Base-by-base conservation (phyloP, 2,888 invertebrate genomes). In the Blomia tropicalis region DNA sequence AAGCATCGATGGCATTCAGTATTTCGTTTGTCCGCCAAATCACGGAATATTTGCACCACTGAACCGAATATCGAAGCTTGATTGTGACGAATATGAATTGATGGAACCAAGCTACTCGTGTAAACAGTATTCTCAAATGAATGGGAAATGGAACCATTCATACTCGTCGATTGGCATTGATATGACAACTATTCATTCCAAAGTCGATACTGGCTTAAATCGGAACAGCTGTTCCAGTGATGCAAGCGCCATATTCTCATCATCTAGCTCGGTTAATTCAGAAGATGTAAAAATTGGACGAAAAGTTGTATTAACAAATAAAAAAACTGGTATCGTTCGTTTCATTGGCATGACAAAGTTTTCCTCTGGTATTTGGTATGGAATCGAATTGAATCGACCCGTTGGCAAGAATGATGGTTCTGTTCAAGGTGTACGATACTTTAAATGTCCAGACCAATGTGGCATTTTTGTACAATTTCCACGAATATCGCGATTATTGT, bases 351-450 rank as follows among this genome's bases (percentile, higher is more conserved):
- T 73, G 62, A 74, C 76, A 17, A 70, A 73, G 64, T 76, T 76
- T 71, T 74, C 76, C 51, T 71, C 75, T 66, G 76, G 76, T 43
- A 68, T 68, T 14, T 76, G 76, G 75, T 75, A 73, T 70, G 78
- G 78, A n/a, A 72, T 78, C 51, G 77, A 77, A 66, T 69, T 78
- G 51, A 73, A 74, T 61, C 73, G 73, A 47, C 70, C 73, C 2
- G 72, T 73, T 58, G 78, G 78, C 2, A 75, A 73, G 67, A 75
- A 78, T 69, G 75, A 77, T 69, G 77, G 77, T 27, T 70, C 73
- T 11, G 75, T 76, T 27, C 70, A 76, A 62, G 75, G 75, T 71
- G 70, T 73, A 60, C 69, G 73, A 17, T 78, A 78, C 69, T 78
- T 78, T 66, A 70, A 70, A 7, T 77, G 77, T 68, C 68, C 69